A percentile compares a stretch with the other conserved stretches of the same genome.
Conservation (phyloP, 2,113 vertebrate genomes). For the Garra rufa region DNA sequence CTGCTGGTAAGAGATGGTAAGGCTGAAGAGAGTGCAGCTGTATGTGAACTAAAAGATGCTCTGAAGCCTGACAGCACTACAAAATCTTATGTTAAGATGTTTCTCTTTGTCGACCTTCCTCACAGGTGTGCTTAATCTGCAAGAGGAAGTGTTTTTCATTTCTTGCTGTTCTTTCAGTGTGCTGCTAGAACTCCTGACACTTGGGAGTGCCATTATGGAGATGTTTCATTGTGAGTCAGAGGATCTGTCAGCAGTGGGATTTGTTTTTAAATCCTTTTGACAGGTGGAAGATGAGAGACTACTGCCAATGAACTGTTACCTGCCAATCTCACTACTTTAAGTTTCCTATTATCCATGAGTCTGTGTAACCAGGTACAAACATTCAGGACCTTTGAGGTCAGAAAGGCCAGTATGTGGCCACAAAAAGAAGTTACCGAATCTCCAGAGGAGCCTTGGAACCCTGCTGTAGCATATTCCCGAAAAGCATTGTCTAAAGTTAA, state of each 20-base stretch:
- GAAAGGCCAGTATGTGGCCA: neutral
- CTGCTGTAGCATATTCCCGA: neutral
- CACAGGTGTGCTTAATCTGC: neutral
- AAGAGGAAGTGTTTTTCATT: neutral
- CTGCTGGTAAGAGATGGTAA: neutral
- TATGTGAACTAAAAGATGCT: neutral
- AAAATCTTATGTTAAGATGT: neutral
- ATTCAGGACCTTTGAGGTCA: constrained; percentile 4
- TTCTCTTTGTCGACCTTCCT: neutral
- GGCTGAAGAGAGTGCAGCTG: neutral
- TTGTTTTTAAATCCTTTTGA: constrained; percentile 30
- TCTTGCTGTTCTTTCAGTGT: neutral
- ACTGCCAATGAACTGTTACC: neutral
- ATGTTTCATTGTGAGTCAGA: constrained; percentile 16
- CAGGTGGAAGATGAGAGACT: constrained; percentile 29
- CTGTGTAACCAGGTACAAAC: neutral
- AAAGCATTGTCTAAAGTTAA: neutral
- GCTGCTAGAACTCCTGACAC: neutral
- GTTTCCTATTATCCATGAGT: neutral
- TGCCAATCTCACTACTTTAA: neutral
- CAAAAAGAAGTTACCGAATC: neutral
- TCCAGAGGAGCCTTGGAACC: neutral
- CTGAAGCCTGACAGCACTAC: neutral
- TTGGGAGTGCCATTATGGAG: constrained; percentile 26
- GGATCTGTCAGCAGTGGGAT: constrained; percentile 22